These are phyloP conservation scores for Acleris literana DNA, from an alignment of 2,888 invertebrate genomes.

Conservation along the genomic window DNA sequence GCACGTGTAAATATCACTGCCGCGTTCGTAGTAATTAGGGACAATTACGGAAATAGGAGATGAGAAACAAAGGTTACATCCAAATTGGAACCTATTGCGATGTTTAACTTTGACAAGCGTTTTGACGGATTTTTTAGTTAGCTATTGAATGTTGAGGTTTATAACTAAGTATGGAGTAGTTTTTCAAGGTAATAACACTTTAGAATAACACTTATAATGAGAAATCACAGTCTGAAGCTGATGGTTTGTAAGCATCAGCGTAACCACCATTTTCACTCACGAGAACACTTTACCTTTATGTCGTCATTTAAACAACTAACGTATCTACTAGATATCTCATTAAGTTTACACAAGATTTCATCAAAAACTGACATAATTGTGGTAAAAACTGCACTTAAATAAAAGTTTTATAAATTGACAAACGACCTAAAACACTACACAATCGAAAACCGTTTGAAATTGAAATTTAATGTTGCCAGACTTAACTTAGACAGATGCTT, in stretches of 20 bases:
- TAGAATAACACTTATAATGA: neutral
- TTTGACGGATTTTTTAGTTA: neutral
- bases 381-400: constrained; percentile 55
- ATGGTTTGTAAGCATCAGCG: constrained; percentile 10
- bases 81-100: neutral
- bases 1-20: constrained; percentile 15
- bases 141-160: neutral
- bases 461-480: constrained; percentile 56
- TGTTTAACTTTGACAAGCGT: neutral
- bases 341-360: constrained; percentile 67
- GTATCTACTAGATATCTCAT: constrained; percentile 60
- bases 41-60: neutral
- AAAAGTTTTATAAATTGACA: constrained; percentile 61
- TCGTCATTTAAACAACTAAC: constrained; percentile 61
- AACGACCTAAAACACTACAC: constrained; percentile 66
- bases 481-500: neutral
- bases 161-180: neutral
- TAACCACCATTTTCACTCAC: constrained; percentile 21
- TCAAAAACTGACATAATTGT: constrained; percentile 75
- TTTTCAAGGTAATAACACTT: neutral
- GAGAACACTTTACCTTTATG: constrained; percentile 59
- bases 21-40: neutral
- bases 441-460: constrained; percentile 79
- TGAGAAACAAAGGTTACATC: neutral
- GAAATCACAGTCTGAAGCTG: neutral